A percentile compares a stretch with the other conserved stretches of the same genome.
These are phyloP conservation scores for Ahaetulla prasina DNA, from an alignment of 2,113 vertebrate species.

Conservation along the genomic window DNA sequence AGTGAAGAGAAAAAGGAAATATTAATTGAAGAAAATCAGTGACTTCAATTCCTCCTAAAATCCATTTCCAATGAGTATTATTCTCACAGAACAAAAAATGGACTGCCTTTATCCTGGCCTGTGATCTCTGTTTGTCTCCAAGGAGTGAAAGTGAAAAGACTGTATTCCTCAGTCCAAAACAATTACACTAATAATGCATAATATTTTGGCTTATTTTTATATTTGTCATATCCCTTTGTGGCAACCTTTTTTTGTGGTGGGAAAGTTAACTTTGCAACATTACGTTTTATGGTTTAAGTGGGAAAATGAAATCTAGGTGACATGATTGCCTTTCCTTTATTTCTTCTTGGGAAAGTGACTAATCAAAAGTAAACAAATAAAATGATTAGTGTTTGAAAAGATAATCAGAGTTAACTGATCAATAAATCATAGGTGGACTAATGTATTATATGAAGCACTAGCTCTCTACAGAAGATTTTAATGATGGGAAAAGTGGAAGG, in stretches of 20 bases:
- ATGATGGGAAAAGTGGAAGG: neutral
- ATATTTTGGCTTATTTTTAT: neutral
- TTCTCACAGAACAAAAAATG: neutral
- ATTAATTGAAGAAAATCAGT: neutral
- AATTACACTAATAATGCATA: neutral
- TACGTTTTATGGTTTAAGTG: neutral
- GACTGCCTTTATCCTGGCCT: neutral
- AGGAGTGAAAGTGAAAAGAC: neutral
- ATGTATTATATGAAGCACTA: neutral
- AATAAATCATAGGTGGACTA: neutral
- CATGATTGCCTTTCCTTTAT: no score
- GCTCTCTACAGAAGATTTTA: neutral
- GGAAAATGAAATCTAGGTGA: neutral
- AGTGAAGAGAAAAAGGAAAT: neutral
- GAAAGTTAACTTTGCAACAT: neutral
- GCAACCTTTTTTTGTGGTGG: neutral
- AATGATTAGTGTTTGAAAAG: neutral
- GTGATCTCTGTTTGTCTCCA: neutral
- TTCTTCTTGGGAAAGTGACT: neutral
- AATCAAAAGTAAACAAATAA: neutral
- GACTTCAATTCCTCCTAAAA: neutral
- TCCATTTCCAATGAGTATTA: neutral
- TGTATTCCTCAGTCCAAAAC: neutral
- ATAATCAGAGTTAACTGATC: neutral
- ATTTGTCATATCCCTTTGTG: neutral